Evolutionary conservation across 1,140 invertebrate species (phyloP).

Genomic region (roundworm (Caenorhabditis elegans)): DNA sequence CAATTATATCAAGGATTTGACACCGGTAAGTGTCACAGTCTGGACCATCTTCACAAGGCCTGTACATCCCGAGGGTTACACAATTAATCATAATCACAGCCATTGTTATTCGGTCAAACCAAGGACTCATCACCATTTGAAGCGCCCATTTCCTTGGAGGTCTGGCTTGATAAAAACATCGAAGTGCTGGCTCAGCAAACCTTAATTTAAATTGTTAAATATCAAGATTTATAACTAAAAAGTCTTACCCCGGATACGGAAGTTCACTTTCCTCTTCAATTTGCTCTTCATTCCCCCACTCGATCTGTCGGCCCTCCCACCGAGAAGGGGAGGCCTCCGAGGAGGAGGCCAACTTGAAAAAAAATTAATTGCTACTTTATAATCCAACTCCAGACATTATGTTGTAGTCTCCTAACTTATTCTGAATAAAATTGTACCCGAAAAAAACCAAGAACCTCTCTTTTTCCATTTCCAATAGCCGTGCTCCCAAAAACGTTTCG

Average conservation of each 20-base stretch:
- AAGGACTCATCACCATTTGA: conserved; percentile 92
- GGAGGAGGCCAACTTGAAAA: conserved; percentile 30
- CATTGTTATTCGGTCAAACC: conserved; percentile 98
- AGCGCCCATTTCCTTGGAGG: conserved; percentile 86
- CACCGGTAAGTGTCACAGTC: conserved; percentile 84
- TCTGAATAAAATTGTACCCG: too few species aligned
- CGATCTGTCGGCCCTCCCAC: conserved; percentile 54
- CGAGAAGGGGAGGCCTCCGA: conserved; percentile 41
- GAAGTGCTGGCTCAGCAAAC: conserved; percentile 69
- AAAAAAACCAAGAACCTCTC: background rate
- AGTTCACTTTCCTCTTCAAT: conserved; percentile 44
- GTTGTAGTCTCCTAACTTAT: too few species aligned
- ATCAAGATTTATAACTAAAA: background rate
- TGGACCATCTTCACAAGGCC: conserved; percentile 86
- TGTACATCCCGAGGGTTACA: conserved; percentile 92
- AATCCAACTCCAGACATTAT: too few species aligned
- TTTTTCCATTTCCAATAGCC: too few species aligned
- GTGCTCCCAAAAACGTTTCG: background rate
- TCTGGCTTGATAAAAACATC: conserved; percentile 83
- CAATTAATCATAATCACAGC: conserved; percentile 96
- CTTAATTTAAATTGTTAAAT: conserved; percentile 37
- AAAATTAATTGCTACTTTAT: background rate
- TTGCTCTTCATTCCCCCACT: conserved; percentile 52
- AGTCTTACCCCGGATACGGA: conserved; percentile 60
- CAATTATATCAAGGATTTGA: conserved; percentile 88